Conservation (phyloP, 2,888 invertebrate genomes). For the Stenoptilia bipunctidactyla region DNA sequence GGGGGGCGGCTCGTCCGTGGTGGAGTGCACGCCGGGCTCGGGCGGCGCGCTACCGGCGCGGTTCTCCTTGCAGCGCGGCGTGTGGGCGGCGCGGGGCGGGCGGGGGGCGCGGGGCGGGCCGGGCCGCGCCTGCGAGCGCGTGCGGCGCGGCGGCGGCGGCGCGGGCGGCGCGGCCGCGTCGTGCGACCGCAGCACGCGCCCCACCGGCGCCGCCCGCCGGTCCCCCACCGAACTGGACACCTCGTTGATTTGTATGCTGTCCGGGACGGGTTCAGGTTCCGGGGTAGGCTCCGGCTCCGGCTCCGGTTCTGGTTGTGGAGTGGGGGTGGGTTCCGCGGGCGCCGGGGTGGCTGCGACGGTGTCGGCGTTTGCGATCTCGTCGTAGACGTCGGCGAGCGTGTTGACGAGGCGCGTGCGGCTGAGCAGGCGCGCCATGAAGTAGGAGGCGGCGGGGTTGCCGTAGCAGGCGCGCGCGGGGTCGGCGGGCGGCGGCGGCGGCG, state of each 20-base stretch:
- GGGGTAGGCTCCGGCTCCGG: slow-evolving; percentile 8
- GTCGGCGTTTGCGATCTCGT: slow-evolving; percentile 33
- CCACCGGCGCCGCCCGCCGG: slow-evolving; percentile 26
- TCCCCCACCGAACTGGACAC: slow-evolving; percentile 66
- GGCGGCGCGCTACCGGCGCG: slow-evolving; percentile 11
- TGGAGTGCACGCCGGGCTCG: slow-evolving; percentile 11
- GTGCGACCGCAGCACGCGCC: slow-evolving; percentile 58
- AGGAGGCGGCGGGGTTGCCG: slow-evolving; percentile 60
- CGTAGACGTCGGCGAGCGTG: slow-evolving; percentile 49
- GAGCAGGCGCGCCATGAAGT: slow-evolving; percentile 56
- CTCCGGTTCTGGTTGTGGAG: slow-evolving; percentile 14
- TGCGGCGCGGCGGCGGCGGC: slow-evolving; percentile 25
- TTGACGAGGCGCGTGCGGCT: slow-evolving; percentile 49
- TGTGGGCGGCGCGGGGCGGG: slow-evolving; percentile 24
- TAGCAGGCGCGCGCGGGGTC: slow-evolving; percentile 48
- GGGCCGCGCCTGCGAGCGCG: slow-evolving; percentile 25
- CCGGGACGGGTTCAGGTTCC: too few relatives aligned
- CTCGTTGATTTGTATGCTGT: slow-evolving; percentile 76
- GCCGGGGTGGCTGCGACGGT: slow-evolving; percentile 17
- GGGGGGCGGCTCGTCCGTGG: slow-evolving; percentile 16
- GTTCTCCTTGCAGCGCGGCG: slow-evolving; percentile 59
- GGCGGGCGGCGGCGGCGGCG: slow-evolving; percentile 44
- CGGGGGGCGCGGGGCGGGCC: slow-evolving; percentile 50
- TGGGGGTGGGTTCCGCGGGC: slow-evolving; percentile 15
- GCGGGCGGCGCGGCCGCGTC: slow-evolving; percentile 23